Base-by-base conservation (phyloP, 1,140 invertebrate genomes). In the Aphidius ervi region DNA sequence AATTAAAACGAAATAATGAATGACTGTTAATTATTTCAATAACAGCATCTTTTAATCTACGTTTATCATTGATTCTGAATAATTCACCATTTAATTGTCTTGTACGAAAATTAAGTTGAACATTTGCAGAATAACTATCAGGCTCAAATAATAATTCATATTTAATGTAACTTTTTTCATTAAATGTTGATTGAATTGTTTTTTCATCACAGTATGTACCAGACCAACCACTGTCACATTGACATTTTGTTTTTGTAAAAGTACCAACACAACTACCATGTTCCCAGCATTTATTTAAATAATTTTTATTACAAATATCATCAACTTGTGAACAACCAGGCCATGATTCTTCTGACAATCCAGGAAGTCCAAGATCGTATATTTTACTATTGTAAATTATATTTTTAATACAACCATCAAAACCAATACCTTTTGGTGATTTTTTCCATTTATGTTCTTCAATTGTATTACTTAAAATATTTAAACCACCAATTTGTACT, bases 401-500 rank as follows among this genome's bases (percentile, higher is more conserved):
- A 74, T 98, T 97, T 64, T 91, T 86, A 39, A 99, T 93, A 76
- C 97, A 99, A 6, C 97, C 97, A 71, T 94, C 90, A 74, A 98
- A 98, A 6, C 88, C 90, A 79, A 92, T 92, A 6, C 88, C 91
- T 46, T 88, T 86, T 5, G 93, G 93, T 83, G 94, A 91, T 67
- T 88, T 89, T 66, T 89, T 88, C 90, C 89, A 94, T 65, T 89
- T 87, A 72, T 93, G 95, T 56, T 90, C 86, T 8, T 87, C 87
- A 1, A 90, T 90, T 67, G 95, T 92, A 64, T 92, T 91, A 64
- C 91, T 88, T 68, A 93, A 89, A 16, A 93, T 87, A 70, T 92
- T 90, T 4, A 94, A 77, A 3, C 96, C 96, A 45, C 95, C 95
- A 50, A 99, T 84, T 82, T 98, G 95, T 37, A 98, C 81, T 0